These are phyloP conservation scores for Caerostris extrusa DNA, from an alignment of 1,140 invertebrate genomes.

Conservation along the genomic window DNA sequence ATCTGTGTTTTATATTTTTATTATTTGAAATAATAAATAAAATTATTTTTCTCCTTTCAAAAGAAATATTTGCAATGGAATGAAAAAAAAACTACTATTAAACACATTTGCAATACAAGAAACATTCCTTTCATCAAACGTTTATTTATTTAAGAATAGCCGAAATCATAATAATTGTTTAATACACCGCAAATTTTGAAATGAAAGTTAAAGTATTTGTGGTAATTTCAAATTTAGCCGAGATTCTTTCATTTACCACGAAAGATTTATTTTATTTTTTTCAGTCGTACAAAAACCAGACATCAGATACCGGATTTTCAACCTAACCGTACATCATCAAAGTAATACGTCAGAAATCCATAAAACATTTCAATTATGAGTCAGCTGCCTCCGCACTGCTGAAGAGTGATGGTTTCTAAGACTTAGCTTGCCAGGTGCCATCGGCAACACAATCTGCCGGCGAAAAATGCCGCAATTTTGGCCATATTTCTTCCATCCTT, in stretches of 20 bases:
- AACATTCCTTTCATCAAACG: too few species aligned
- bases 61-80: too few species aligned
- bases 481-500: slow-evolving; percentile 73
- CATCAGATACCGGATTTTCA: slow-evolving; percentile 51
- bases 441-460: slow-evolving; percentile 74
- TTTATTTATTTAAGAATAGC: neutral
- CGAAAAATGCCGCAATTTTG: slow-evolving; percentile 73
- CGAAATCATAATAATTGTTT: neutral
- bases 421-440: slow-evolving; percentile 72
- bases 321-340: slow-evolving; percentile 70
- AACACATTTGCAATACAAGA: too few species aligned
- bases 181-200: neutral
- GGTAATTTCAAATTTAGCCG: slow-evolving; percentile 19
- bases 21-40: too few species aligned
- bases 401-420: slow-evolving; percentile 69
- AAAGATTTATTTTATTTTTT: neutral
- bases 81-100: too few species aligned
- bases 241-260: neutral
- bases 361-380: slow-evolving; percentile 76
- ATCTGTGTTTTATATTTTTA: too few species aligned
- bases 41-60: too few species aligned
- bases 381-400: slow-evolving; percentile 61
- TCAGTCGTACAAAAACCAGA: slow-evolving; percentile 41
- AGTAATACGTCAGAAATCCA: slow-evolving; percentile 76
- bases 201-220: neutral